Conservation (phyloP, 2,797 vertebrate species). For the Melanotaenia nigrans region DNA sequence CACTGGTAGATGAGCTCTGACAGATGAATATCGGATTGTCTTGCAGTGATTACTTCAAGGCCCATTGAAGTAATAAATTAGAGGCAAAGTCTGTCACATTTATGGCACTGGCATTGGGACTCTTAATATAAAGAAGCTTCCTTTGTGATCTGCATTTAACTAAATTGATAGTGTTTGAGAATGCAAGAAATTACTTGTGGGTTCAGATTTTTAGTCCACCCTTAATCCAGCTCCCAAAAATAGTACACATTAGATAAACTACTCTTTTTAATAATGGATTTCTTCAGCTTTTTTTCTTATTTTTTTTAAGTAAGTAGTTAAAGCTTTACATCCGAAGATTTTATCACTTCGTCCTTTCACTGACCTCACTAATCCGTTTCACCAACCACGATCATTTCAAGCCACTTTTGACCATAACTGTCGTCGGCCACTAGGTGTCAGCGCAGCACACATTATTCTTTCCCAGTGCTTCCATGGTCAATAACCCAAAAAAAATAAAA, state of each 20-base stretch:
- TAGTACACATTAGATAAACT: slow-evolving; percentile 16
- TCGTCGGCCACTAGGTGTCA: slow-evolving; percentile 83
- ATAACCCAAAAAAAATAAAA: slow-evolving; percentile 68
- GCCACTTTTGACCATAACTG: slow-evolving; percentile 61
- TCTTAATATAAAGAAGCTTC: slow-evolving; percentile 52
- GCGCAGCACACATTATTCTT: slow-evolving; percentile 78
- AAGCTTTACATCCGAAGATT: slow-evolving; percentile 61
- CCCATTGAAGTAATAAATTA: slow-evolving; percentile 28
- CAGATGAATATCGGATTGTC: slow-evolving; percentile 45
- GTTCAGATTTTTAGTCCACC: slow-evolving; percentile 3
- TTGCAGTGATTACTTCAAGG: slow-evolving; percentile 24
- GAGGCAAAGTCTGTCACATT: slow-evolving; percentile 30
- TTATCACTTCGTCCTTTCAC: slow-evolving; percentile 61
- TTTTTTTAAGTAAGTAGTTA: slow-evolving; percentile 34
- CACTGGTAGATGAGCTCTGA: slow-evolving; percentile 57
- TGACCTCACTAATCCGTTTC: slow-evolving; percentile 52
- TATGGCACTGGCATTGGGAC: slow-evolving; percentile 69
- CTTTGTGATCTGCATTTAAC: slow-evolving; percentile 30
- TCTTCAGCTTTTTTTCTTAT: background rate
- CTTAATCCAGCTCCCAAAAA: slow-evolving; percentile 28
- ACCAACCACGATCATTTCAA: slow-evolving; percentile 68
- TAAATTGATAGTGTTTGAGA: slow-evolving; percentile 32
- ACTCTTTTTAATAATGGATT: slow-evolving; percentile 1
- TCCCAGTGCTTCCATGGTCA: slow-evolving; percentile 87
- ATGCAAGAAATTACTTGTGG: slow-evolving; percentile 5